Percentiles rank a stretch among this genome's conserved stretches.
Evolutionary conservation across 2,113 vertebrate genomes (phyloP).

Genomic region (Actinemys pallida): DNA sequence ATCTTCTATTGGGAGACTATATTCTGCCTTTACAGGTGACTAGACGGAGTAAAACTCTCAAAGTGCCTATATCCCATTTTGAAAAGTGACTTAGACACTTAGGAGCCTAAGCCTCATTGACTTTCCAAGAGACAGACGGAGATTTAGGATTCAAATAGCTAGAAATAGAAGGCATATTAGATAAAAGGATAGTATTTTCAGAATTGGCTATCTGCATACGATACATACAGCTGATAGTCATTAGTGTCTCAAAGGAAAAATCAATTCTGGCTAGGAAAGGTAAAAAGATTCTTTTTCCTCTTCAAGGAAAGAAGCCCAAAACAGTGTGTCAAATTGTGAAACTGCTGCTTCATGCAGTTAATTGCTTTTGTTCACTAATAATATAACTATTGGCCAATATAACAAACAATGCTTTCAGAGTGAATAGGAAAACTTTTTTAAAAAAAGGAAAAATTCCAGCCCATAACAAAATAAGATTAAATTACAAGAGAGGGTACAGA

Average conservation of each 20-base stretch:
- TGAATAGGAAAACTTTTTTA: background rate
- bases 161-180: too few relatives aligned
- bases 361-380: background rate
- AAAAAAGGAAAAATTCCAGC: background rate
- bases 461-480: background rate
- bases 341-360: slow-evolving; percentile 15
- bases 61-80: background rate
- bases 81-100: background rate
- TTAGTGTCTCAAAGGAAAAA: background rate
- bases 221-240: background rate
- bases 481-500: background rate
- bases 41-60: background rate
- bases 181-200: too few relatives aligned
- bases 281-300: background rate
- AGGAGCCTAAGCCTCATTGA: background rate
- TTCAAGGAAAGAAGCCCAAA: background rate
- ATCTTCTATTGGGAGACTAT: background rate
- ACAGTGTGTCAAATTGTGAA: background rate
- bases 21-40: background rate
- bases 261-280: background rate
- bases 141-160: too few relatives aligned
- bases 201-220: background rate
- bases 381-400: background rate
- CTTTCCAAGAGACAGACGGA: background rate
- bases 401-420: background rate